phyloP scores from a whole-genome alignment of 2,113 vertebrate species.

The Pagrus major region DNA sequence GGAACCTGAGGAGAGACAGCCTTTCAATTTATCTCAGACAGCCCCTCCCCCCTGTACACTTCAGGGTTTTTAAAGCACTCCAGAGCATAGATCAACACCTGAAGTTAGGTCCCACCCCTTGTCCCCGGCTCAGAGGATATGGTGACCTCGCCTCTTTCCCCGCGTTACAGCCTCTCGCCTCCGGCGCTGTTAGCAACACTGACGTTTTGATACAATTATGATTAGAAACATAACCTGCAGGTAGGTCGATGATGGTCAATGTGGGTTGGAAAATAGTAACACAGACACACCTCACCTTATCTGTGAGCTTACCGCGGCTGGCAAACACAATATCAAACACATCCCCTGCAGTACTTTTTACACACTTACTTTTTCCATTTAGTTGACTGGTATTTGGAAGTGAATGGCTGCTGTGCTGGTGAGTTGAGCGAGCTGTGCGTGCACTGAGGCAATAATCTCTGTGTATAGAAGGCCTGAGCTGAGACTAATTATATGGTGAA shows the following conservation, averaged over 20 bases:
- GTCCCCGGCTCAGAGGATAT: constrained; percentile 74
- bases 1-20: constrained; percentile 77
- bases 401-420: not conserved
- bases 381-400: constrained; percentile 38
- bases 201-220: constrained; percentile 76
- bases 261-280: constrained; percentile 39
- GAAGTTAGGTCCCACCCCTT: constrained; percentile 64
- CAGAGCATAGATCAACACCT: constrained; percentile 73
- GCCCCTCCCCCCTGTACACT: constrained; percentile 55
- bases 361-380: constrained; percentile 11
- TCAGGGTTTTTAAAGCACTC: constrained; percentile 75
- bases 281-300: constrained; percentile 63
- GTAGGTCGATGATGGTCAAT: constrained; percentile 68
- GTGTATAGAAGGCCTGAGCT: constrained; percentile 56
- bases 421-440: constrained; percentile 44
- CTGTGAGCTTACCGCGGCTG: constrained; percentile 30
- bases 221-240: constrained; percentile 74
- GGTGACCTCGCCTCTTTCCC: constrained; percentile 72
- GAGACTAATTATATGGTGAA: constrained; percentile 79
- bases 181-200: constrained; percentile 38
- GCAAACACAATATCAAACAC: constrained; percentile 56
- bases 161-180: constrained; percentile 49
- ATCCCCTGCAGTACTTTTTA: constrained; percentile 32
- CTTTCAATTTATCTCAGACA: constrained; percentile 83
- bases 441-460: constrained; percentile 46